Percentiles rank a stretch among this genome's conserved stretches.
Evolutionary conservation across 2,113 vertebrate genomes (phyloP).

Genomic region (Pangasianodon gigas): DNA sequence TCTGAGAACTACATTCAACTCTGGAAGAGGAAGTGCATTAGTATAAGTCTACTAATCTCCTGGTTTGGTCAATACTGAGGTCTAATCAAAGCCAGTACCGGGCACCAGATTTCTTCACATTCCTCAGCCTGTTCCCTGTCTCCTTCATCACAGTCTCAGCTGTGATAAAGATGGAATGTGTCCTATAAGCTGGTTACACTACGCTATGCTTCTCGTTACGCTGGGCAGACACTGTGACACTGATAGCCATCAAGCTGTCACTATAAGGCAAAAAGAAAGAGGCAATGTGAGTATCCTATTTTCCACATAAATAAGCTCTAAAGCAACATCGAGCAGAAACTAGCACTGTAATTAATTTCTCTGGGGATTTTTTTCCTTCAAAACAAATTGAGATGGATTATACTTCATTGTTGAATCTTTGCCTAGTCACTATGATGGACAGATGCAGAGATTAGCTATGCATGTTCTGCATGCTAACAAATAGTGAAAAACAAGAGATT

Average conservation of each 20-base stretch:
- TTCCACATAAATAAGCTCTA: slow-evolving; percentile 68
- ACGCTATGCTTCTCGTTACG: slow-evolving; percentile 64
- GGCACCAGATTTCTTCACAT: neutral
- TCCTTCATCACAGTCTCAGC: slow-evolving; percentile 61
- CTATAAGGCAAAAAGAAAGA: slow-evolving; percentile 53
- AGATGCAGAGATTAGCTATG: slow-evolving; percentile 34
- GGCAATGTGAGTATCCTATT: slow-evolving; percentile 49
- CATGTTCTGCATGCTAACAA: slow-evolving; percentile 37
- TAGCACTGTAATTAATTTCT: slow-evolving; percentile 66
- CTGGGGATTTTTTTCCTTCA: slow-evolving; percentile 39
- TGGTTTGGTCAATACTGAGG: neutral
- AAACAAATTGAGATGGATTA: slow-evolving; percentile 67
- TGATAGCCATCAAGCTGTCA: slow-evolving; percentile 72
- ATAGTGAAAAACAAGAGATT: slow-evolving; percentile 23
- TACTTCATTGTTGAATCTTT: slow-evolving; percentile 45
- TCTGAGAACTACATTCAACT: neutral
- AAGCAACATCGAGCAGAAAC: slow-evolving; percentile 59
- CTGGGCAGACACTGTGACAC: slow-evolving; percentile 68
- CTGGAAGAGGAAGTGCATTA: neutral
- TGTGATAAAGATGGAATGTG: slow-evolving; percentile 72
- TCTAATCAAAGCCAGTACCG: neutral
- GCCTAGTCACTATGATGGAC: slow-evolving; percentile 29
- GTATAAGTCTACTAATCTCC: neutral
- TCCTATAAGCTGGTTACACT: slow-evolving; percentile 64
- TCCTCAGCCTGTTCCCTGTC: slow-evolving; percentile 26